A percentile compares a stretch with the other conserved stretches of the same genome.
Conservation (phyloP, 2,113 vertebrate species). For the Tachysurus vachellii region DNA sequence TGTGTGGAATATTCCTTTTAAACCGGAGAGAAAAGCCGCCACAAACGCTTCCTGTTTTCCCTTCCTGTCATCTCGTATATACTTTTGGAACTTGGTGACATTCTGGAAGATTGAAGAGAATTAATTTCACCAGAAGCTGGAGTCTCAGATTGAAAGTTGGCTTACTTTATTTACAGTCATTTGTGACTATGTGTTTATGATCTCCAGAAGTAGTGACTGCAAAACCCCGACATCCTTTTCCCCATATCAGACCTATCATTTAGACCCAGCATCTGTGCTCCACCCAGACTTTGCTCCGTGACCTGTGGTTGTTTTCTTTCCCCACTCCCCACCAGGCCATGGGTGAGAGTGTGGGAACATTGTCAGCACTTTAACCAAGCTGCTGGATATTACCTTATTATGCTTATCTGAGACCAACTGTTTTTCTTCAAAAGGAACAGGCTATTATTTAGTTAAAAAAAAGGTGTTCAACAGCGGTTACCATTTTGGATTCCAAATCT, state of each 20-base stretch:
- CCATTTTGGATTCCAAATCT: not conserved
- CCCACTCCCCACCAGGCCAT: conserved; percentile 21
- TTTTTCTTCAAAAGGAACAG: not conserved
- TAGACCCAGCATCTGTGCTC: conserved; percentile 36
- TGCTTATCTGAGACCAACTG: not conserved
- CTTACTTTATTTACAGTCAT: not conserved
- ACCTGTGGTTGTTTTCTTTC: conserved; percentile 42
- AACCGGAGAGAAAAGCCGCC: not conserved
- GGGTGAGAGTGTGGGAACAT: conserved; percentile 23
- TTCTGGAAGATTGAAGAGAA: not conserved
- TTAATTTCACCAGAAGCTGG: not conserved
- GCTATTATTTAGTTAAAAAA: not conserved
- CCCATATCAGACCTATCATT: conserved; percentile 25
- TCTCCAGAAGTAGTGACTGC: conserved; percentile 15
- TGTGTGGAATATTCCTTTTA: conserved; percentile 17
- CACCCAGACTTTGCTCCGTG: conserved; percentile 37
- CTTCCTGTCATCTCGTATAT: not conserved
- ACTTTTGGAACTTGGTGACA: conserved; percentile 2
- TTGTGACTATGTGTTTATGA: conserved; percentile 20
- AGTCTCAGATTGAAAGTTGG: not conserved
- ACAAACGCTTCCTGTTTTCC: conserved; percentile 15
- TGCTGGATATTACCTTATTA: conserved; percentile 28
- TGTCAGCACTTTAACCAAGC: conserved; percentile 8
- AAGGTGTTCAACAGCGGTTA: not conserved
- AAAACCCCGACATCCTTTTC: conserved; percentile 19